Percentiles rank a stretch among this genome's conserved stretches.
Evolutionary conservation across 2,797 vertebrate species (phyloP).

Genomic region (Gymnoscopelus braueri): DNA sequence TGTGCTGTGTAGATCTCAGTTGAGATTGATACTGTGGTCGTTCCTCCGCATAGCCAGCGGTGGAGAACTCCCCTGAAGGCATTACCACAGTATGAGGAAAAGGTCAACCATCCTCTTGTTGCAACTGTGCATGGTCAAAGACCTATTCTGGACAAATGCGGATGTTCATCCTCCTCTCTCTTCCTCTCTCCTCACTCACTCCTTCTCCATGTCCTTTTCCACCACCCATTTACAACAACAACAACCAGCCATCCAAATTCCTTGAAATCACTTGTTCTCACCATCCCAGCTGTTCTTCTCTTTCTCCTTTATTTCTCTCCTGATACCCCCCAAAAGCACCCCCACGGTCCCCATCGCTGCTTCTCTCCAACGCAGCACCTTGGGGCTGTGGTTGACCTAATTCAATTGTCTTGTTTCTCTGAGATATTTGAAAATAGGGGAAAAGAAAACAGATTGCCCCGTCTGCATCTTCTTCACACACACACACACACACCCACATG

Average conservation of each 20-base stretch:
- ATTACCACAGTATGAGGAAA: constrained; percentile 30
- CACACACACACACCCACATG: neutral
- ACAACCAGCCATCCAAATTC: neutral
- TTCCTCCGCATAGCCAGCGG: neutral
- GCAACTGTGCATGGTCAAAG: constrained; percentile 38
- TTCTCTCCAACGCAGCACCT: constrained; percentile 31
- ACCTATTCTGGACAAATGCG: constrained; percentile 12
- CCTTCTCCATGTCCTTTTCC: neutral
- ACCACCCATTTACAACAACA: neutral
- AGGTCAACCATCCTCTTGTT: constrained; percentile 44
- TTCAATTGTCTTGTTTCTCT: constrained; percentile 36
- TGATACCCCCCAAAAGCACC: neutral
- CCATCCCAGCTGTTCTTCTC: neutral
- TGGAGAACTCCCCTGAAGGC: constrained; percentile 12
- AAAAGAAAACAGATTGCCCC: neutral
- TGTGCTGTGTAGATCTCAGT: too few species aligned
- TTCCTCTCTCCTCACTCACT: neutral
- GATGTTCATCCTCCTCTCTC: constrained; percentile 5
- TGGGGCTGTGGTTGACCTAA: constrained; percentile 52
- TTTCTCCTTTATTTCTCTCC: neutral
- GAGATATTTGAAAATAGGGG: constrained; percentile 16
- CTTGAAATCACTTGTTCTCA: neutral
- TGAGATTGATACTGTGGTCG: neutral
- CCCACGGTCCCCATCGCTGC: neutral
- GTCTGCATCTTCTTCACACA: constrained; percentile 2